Conservation (phyloP, 1,140 invertebrate genomes). For the Copidosoma floridanum region DNA sequence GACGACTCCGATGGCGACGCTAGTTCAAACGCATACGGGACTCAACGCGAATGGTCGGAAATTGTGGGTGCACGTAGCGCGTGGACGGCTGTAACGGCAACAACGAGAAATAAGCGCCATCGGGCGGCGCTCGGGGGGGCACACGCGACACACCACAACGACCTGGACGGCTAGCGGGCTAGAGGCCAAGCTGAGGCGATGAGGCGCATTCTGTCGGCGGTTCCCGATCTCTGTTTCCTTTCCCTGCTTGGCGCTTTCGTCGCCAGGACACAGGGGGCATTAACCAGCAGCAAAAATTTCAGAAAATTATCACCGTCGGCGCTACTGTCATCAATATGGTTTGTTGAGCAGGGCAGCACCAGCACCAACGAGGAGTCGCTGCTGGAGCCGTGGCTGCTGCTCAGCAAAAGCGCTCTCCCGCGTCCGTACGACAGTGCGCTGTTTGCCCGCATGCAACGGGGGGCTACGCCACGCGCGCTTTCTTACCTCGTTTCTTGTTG, state of each 20-base stretch:
- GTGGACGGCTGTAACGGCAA: neutral
- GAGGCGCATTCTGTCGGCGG: slow-evolving; percentile 58
- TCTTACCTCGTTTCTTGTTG: no score
- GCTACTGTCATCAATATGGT: slow-evolving; percentile 71
- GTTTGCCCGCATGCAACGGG: neutral
- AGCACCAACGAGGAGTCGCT: slow-evolving; percentile 34
- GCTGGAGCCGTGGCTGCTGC: slow-evolving; percentile 23
- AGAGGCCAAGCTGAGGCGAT: no score
- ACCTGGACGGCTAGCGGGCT: no score
- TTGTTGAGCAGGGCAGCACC: slow-evolving; percentile 42
- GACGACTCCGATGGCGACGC: neutral
- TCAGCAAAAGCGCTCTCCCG: no score
- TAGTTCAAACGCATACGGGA: neutral
- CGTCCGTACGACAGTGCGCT: neutral
- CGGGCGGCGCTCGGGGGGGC: slow-evolving; percentile 14
- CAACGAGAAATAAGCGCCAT: neutral
- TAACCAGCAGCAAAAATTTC: slow-evolving; percentile 68
- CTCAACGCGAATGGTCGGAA: neutral
- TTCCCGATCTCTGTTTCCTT: no score
- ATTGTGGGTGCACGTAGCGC: no score
- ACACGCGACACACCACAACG: no score
- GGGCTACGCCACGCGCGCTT: no score
- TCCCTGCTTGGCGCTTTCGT: slow-evolving; percentile 60
- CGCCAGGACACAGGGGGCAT: slow-evolving; percentile 67
- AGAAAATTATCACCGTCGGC: slow-evolving; percentile 69